phyloP scores from a whole-genome alignment of 2,113 vertebrate genomes.

The Nycticebus coucang region DNA sequence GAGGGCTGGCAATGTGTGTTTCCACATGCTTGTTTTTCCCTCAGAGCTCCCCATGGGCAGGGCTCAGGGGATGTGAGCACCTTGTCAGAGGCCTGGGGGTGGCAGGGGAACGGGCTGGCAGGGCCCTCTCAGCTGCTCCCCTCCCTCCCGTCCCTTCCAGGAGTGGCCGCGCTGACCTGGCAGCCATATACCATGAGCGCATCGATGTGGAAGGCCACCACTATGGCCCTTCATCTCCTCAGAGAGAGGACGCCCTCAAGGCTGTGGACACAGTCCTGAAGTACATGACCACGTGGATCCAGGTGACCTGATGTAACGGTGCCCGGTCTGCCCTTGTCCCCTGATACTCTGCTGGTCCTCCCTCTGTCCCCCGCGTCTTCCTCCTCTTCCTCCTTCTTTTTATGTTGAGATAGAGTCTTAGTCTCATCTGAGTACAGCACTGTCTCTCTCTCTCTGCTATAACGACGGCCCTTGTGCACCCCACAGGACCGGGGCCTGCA shows the following conservation, averaged over 20 bases:
- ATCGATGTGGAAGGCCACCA: constrained; percentile 96
- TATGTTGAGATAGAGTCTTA: too few relatives aligned
- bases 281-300: constrained; percentile 89
- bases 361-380: accelerated
- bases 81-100: neutral
- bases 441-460: accelerated
- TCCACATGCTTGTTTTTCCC: neutral
- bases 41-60: neutral
- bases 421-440: too few relatives aligned
- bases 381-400: neutral
- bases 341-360: neutral
- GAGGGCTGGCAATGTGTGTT: accelerated
- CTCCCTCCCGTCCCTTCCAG: constrained; percentile 69
- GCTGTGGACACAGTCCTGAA: constrained; percentile 90
- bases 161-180: constrained; percentile 88
- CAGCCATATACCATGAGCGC: constrained; percentile 93
- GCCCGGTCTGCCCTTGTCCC: accelerated
- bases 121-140: accelerated
- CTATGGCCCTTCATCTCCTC: constrained; percentile 89
- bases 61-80: accelerated
- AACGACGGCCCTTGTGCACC: neutral
- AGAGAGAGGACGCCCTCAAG: constrained; percentile 87
- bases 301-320: constrained; percentile 81
- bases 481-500: constrained; percentile 89
- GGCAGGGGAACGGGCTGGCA: accelerated